Percentiles rank a stretch among this genome's conserved stretches.
Evolutionary conservation across 1,140 invertebrate genomes (phyloP).

Genomic region (Brachionus plicatilis): DNA sequence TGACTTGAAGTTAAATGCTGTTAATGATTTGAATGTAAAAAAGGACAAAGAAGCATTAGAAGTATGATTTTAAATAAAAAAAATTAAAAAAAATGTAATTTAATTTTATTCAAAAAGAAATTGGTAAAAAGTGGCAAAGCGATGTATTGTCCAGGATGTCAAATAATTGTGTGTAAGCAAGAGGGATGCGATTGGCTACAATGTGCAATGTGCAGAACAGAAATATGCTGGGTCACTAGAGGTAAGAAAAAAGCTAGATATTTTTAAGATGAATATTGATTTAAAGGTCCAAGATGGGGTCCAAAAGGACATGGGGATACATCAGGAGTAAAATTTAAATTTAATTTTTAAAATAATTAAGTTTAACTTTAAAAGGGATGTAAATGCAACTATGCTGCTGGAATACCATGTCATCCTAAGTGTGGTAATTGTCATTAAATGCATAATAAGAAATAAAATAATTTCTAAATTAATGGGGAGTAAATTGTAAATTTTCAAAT

Average conservation of each 20-base stretch:
- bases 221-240: constrained; percentile 68
- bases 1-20: constrained; percentile 63
- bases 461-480: too few relatives aligned
- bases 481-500: neutral
- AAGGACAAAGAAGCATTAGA: constrained; percentile 72
- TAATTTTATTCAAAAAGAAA: constrained; percentile 57
- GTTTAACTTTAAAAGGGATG: neutral
- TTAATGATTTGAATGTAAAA: constrained; percentile 63
- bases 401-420: neutral
- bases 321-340: constrained; percentile 27
- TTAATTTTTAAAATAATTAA: neutral
- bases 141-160: constrained; percentile 74
- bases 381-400: neutral
- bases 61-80: constrained; percentile 48
- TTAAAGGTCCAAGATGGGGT: constrained; percentile 29
- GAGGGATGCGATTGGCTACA: constrained; percentile 90
- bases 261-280: neutral
- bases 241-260: neutral
- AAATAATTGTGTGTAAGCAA: constrained; percentile 75
- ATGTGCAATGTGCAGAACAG: constrained; percentile 84
- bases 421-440: constrained; percentile 3
- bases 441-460: too few relatives aligned
- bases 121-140: constrained; percentile 78
- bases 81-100: neutral
- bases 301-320: constrained; percentile 28